Base-by-base conservation (phyloP, 2,888 invertebrate genomes). In the Syritta pipiens region DNA sequence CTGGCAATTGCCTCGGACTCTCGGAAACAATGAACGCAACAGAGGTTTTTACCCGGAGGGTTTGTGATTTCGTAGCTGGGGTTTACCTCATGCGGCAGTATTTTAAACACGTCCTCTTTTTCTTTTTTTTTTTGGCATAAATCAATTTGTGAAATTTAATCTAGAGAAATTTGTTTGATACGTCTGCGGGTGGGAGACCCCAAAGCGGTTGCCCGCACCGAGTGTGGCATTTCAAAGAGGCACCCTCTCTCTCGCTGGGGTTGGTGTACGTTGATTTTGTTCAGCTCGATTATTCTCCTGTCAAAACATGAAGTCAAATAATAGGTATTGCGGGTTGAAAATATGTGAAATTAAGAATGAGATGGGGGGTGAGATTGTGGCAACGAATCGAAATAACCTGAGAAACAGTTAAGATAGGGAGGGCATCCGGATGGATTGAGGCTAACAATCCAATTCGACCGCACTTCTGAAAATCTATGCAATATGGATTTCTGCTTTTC, bases 71-170 rank as follows among this genome's bases (percentile, higher is more conserved):
- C 37, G 63, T 65, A 65, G 72, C 49, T 63, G 28, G 48, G 32
- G 46, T 51, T 63, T 28, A 14, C 10, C 22, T 24, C n/a, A 49
- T 22, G 44, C 42, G n/a, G n/a, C n/a, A n/a, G 24, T 22, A 28
- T 35, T 48, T 62, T 46, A 32, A 71, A 71, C 30, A 53, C 44
- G n/a, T n/a, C n/a, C n/a, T n/a, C n/a, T n/a, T n/a, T n/a, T n/a
- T 24, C 46, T 46, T 60, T 51, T 49, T 24, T 22, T 51, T 48
- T 48, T 10, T 46, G 30, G 3, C 19, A 42, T 63, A 63, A 63
- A 63, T 63, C 62, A 63, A 63, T 63, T 63, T 40, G 62, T 63
- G 62, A 57, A 60, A 60, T 46, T 35, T 46, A 60, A 60, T 60
- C 59, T 46, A 46, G n/a, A 32, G 10, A 60, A 35, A 46, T 60